Conservation (phyloP, 2,888 invertebrate species). For the Pharmacophagus antenor region DNA sequence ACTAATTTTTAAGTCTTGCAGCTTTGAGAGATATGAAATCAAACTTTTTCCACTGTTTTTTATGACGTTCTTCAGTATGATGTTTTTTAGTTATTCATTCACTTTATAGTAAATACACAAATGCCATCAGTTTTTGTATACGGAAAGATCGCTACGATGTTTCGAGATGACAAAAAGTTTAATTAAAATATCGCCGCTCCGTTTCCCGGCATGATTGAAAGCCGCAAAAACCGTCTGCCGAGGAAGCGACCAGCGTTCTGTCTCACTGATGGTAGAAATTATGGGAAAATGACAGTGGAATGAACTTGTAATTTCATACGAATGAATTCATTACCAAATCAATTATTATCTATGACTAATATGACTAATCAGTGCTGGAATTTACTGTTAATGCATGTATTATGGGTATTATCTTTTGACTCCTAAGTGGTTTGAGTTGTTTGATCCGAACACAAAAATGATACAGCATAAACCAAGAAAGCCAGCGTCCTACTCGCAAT, state of each 20-base stretch:
- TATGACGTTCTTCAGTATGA: no score
- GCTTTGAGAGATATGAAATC: no score
- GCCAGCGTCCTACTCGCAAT: no score
- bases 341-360: no score
- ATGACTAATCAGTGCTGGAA: no score
- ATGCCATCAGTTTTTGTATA: constrained; percentile 40
- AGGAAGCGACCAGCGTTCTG: constrained; percentile 57
- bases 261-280: constrained; percentile 49
- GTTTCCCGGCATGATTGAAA: constrained; percentile 61
- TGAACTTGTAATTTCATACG: not conserved
- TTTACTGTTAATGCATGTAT: no score
- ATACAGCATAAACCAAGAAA: no score
- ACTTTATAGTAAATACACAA: constrained; percentile 1
- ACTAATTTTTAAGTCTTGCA: no score
- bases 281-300: constrained; percentile 36
- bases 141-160: constrained; percentile 46
- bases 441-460: no score
- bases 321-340: not conserved
- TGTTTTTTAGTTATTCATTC: not conserved
- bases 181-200: constrained; percentile 63
- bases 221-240: constrained; percentile 51
- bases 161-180: constrained; percentile 44
- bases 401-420: no score
- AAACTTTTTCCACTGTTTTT: no score
- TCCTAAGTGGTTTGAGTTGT: no score